These are phyloP conservation scores for Epizoanthus fatuus DNA, from an alignment of 92 coral and sea anemone genomes.

Conservation along the genomic window DNA sequence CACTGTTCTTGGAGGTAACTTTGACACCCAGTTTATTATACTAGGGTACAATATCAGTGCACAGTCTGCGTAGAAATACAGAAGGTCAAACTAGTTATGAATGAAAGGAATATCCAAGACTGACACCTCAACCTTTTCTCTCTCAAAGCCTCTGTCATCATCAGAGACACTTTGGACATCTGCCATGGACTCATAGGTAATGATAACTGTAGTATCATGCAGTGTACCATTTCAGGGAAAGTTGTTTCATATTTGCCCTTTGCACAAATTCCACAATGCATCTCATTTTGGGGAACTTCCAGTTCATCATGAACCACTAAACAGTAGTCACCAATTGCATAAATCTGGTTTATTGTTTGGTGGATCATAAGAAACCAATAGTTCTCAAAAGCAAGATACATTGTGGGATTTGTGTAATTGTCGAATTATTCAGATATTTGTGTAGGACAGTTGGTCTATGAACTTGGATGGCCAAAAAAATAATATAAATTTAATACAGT, in stretches of 20 bases:
- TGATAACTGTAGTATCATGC: neutral
- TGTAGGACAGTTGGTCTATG: no score
- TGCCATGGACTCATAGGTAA: slow-evolving; percentile 46
- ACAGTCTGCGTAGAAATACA: slow-evolving; percentile 15
- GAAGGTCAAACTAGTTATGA: slow-evolving; percentile 33
- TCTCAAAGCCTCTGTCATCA: slow-evolving; percentile 72
- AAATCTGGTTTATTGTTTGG: no score
- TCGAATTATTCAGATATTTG: no score
- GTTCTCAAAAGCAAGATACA: no score
- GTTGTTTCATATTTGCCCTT: neutral
- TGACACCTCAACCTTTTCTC: slow-evolving; percentile 86
- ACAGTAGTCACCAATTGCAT: no score
- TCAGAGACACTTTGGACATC: slow-evolving; percentile 51
- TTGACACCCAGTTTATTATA: neutral
- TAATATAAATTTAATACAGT: no score
- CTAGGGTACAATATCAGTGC: neutral
- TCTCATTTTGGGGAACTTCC: no score
- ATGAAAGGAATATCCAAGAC: slow-evolving; percentile 43
- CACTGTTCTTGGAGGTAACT: no score
- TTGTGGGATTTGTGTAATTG: no score
- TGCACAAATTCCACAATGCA: neutral
- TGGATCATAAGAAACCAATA: no score
- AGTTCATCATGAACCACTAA: no score
- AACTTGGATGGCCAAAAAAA: no score
- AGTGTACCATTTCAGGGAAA: neutral